A percentile compares a stretch with the other conserved stretches of the same genome.
phyloP scores from a whole-genome alignment of 2,888 invertebrate genomes.

The Pantelozetes paolii region DNA sequence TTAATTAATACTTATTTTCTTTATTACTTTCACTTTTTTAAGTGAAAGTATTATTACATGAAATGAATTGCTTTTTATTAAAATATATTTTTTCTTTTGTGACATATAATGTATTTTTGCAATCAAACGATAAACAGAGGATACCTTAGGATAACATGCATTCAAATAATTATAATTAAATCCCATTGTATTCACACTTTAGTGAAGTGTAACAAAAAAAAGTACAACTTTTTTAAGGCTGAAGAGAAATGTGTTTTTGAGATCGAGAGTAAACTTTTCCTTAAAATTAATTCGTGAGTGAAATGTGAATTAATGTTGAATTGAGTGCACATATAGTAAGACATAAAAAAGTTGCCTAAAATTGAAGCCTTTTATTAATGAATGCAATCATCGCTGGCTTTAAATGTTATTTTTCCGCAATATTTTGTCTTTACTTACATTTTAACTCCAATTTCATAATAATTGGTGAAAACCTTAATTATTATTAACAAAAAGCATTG shows the following conservation, averaged over 20 bases:
- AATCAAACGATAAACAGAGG: constrained; percentile 3
- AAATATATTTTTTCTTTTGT: neutral
- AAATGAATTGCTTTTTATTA: neutral
- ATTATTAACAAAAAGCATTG: neutral
- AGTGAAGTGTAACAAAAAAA: too few relatives aligned
- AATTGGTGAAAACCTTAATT: neutral
- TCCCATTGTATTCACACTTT: neutral
- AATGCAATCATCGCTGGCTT: neutral
- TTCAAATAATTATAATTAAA: constrained; percentile 1
- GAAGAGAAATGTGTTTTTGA: too few relatives aligned
- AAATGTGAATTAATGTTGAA: neutral
- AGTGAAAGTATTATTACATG: neutral
- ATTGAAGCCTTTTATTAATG: neutral
- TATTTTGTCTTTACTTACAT: neutral
- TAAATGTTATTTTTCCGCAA: neutral
- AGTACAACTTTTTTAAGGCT: too few relatives aligned
- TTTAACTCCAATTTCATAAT: neutral
- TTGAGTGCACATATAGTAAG: neutral
- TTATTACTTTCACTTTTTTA: neutral
- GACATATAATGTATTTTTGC: neutral
- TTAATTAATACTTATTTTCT: neutral
- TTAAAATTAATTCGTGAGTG: neutral
- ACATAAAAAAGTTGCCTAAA: neutral
- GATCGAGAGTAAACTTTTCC: constrained; percentile 2
- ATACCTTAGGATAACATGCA: constrained; percentile 1